A percentile compares a stretch with the other conserved stretches of the same genome.
These are phyloP conservation scores for Otus scops DNA, from an alignment of 2,797 vertebrate genomes.

Conservation along the genomic window DNA sequence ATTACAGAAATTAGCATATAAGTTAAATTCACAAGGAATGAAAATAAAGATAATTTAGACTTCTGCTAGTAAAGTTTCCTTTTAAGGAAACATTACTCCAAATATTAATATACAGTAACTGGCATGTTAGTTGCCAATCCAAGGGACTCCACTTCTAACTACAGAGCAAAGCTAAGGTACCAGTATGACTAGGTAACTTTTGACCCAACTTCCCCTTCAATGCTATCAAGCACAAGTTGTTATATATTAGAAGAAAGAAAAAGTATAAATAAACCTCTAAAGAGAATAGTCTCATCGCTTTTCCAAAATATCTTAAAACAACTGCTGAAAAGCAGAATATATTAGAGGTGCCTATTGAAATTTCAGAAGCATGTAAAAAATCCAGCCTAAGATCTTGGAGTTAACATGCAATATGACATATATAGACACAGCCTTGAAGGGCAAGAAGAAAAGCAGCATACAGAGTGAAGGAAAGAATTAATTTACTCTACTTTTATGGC, in stretches of 20 bases:
- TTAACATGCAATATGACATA: neutral
- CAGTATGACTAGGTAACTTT: neutral
- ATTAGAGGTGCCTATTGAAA: neutral
- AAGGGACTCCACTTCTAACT: neutral
- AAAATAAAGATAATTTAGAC: neutral
- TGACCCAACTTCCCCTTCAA: neutral
- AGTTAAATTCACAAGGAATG: neutral
- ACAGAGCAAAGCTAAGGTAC: neutral
- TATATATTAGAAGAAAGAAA: neutral
- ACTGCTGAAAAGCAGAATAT: neutral
- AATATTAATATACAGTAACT: neutral
- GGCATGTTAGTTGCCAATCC: neutral
- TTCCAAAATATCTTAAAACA: neutral
- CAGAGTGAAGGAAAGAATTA: neutral
- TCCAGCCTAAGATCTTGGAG: neutral
- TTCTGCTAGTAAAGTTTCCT: neutral
- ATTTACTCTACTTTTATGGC: neutral
- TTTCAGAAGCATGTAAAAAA: neutral
- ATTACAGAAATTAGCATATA: neutral
- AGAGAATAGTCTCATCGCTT: neutral
- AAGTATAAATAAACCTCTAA: neutral
- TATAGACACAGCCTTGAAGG: neutral
- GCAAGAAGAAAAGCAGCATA: neutral
- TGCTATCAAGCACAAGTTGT: neutral
- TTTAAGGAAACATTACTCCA: neutral